Conservation (phyloP, 2,113 vertebrate genomes). For the Columbina picui region DNA sequence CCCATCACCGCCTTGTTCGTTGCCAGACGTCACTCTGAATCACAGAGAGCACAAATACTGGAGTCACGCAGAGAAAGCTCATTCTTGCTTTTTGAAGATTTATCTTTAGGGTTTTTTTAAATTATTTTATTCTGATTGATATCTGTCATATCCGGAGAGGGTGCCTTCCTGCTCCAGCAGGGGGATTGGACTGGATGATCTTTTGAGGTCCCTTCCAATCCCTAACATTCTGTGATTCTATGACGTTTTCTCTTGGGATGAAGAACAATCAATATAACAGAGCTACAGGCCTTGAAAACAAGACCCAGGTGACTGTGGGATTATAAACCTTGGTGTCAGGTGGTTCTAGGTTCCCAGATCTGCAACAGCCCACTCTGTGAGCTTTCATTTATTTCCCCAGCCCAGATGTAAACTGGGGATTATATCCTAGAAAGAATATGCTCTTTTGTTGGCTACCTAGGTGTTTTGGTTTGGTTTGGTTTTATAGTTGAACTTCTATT, state of each 20-base stretch:
- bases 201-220: no score
- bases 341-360: neutral
- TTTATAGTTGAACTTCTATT: neutral
- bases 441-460: neutral
- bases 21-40: neutral
- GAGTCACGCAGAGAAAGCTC: fast-evolving
- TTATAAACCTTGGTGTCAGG: neutral
- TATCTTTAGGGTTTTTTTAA: neutral
- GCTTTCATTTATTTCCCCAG: neutral
- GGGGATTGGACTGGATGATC: no score
- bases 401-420: neutral
- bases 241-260: neutral
- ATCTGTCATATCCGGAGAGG: neutral
- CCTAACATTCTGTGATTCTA: no score
- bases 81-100: neutral
- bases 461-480: neutral
- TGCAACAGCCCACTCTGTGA: neutral
- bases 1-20: fast-evolving
- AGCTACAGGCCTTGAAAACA: neutral
- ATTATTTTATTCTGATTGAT: neutral
- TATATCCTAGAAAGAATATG: neutral
- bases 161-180: neutral
- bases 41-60: neutral
- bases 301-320: neutral
- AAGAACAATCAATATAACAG: fast-evolving